Percentiles rank a stretch among this genome's conserved stretches.
Conservation (phyloP, 2,797 vertebrate genomes). For the Lates japonicus region DNA sequence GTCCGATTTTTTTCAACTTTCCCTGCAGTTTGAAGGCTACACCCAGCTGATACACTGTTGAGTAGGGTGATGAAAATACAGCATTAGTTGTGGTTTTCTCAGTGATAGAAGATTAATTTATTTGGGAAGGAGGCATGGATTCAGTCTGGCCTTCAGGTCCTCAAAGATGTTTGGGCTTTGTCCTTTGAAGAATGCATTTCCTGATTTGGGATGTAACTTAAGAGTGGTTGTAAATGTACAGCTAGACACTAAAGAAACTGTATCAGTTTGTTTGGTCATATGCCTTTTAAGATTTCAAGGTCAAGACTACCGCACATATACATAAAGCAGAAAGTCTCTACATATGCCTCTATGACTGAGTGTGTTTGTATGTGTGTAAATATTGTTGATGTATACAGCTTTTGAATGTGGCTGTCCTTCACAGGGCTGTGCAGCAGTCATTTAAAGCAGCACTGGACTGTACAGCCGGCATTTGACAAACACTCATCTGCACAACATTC, state of each 20-base stretch:
- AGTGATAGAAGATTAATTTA: neutral
- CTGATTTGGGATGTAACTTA: neutral
- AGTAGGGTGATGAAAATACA: neutral
- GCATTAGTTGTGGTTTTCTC: neutral
- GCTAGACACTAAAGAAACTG: neutral
- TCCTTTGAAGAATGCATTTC: neutral
- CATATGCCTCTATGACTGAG: neutral
- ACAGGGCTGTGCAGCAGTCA: slow-evolving; percentile 21
- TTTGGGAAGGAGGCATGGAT: neutral
- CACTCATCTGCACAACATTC: slow-evolving; percentile 31
- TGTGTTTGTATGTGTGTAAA: slow-evolving; percentile 17
- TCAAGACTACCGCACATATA: neutral
- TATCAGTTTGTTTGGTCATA: neutral
- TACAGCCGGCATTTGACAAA: slow-evolving; percentile 42
- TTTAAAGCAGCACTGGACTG: slow-evolving; percentile 12
- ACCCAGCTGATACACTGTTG: neutral
- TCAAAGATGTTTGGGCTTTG: neutral
- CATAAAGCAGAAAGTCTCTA: neutral
- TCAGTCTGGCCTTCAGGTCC: neutral
- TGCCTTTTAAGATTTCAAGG: slow-evolving; percentile 5
- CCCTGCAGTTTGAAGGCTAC: neutral
- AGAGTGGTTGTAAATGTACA: neutral
- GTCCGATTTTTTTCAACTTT: neutral
- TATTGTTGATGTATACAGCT: slow-evolving; percentile 21
- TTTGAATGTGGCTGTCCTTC: slow-evolving; percentile 29